phyloP scores from a whole-genome alignment of 2,797 vertebrate genomes.

The Synaphobranchus kaupii region DNA sequence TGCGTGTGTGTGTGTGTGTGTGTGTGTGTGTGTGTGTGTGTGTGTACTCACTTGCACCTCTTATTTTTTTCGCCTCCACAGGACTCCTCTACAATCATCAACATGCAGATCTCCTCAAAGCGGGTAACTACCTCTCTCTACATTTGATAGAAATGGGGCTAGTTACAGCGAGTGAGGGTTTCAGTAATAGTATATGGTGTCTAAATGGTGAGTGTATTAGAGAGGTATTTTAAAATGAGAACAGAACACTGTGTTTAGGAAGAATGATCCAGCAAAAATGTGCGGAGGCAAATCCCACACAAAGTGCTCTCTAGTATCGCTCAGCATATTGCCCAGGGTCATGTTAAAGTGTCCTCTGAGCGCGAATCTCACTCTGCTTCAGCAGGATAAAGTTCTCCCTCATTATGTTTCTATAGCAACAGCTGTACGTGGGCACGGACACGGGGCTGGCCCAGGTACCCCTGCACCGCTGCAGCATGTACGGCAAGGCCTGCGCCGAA shows the following conservation, averaged over 20 bases:
- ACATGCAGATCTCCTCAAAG: constrained; percentile 96
- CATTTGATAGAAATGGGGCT: not conserved
- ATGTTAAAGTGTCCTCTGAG: not conserved
- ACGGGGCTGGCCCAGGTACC: constrained; percentile 84
- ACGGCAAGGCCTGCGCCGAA: constrained; percentile 88
- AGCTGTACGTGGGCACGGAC: constrained; percentile 86
- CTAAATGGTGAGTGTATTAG: not conserved
- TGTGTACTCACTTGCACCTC: not conserved
- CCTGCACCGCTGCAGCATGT: constrained; percentile 85
- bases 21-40: not conserved
- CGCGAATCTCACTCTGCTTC: not conserved
- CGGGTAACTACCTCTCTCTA: constrained; percentile 74
- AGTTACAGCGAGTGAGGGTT: not conserved
- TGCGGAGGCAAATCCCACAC: not conserved
- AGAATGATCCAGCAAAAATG: not conserved
- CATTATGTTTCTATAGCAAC: constrained; percentile 77
- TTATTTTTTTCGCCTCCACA: constrained; percentile 54
- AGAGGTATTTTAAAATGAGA: not conserved
- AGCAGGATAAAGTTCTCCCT: constrained; percentile 23
- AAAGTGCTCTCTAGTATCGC: not conserved
- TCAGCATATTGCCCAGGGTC: not conserved
- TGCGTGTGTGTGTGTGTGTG: not conserved
- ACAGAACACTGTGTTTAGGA: not conserved
- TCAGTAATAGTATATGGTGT: not conserved
- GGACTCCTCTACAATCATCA: constrained; percentile 85